Conservation (phyloP, 2,888 invertebrate genomes). For the Meghimatium bilineatum region DNA sequence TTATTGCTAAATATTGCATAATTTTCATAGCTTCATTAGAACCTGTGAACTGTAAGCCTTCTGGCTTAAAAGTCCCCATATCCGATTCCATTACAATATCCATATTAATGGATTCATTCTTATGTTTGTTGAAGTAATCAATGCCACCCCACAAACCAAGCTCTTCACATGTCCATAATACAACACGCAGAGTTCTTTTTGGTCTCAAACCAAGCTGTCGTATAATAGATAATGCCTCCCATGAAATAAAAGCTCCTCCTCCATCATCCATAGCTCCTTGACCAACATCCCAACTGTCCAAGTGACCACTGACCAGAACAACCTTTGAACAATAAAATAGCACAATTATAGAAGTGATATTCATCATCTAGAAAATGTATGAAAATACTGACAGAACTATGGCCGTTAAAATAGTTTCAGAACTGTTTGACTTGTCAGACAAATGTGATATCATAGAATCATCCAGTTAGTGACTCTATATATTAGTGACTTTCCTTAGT, state of each 20-base stretch:
- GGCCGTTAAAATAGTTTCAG: too few species aligned
- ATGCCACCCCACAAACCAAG: conserved; percentile 49
- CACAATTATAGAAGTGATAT: too few species aligned
- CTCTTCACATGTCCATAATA: conserved; percentile 88
- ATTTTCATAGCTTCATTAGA: conserved; percentile 76
- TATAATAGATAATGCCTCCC: conserved; percentile 84
- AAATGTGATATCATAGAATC: too few species aligned
- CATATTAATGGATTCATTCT: conserved; percentile 81
- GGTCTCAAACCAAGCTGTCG: conserved; percentile 83
- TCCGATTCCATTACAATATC: conserved; percentile 90
- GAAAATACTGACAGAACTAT: too few species aligned
- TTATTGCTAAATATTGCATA: conserved; percentile 82
- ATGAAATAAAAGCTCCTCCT: conserved; percentile 88
- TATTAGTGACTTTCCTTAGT: too few species aligned
- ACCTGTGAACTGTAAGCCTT: conserved; percentile 83
- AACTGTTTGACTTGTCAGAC: too few species aligned
- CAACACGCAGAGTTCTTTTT: conserved; percentile 84
- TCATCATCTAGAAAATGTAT: too few species aligned
- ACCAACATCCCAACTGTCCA: conserved; percentile 93
- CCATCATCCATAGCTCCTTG: conserved; percentile 91
- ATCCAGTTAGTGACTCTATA: too few species aligned
- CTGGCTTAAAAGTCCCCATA: conserved; percentile 86
- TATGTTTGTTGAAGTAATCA: conserved; percentile 50
- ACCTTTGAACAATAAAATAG: conserved; percentile 69
- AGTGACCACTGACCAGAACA: conserved; percentile 88